Percentiles rank a stretch among this genome's conserved stretches.
These are phyloP conservation scores for Glaucomys volans DNA, from an alignment of 2,113 vertebrate genomes.

Conservation along the genomic window DNA sequence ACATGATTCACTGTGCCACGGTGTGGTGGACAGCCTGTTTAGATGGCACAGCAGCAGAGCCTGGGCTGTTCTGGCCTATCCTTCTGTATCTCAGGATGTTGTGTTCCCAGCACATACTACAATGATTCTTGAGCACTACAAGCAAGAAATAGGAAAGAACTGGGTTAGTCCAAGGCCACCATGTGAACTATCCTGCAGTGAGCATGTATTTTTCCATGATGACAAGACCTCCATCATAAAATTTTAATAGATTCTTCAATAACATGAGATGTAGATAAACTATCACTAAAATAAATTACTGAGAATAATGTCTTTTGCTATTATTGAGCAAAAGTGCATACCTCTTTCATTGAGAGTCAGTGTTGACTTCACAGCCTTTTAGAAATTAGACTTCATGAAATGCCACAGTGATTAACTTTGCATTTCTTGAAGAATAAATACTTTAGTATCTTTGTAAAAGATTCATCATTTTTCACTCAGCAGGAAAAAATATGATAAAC, in stretches of 20 bases:
- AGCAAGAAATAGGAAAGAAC: neutral
- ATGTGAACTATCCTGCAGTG: neutral
- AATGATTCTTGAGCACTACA: neutral
- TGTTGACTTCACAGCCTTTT: neutral
- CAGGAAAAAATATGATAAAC: neutral
- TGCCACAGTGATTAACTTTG: neutral
- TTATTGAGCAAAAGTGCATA: neutral
- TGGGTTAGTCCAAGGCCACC: too few species aligned
- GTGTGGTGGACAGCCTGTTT: too few species aligned
- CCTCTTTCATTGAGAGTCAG: neutral
- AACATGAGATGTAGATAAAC: neutral
- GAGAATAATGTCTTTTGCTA: neutral
- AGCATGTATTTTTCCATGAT: neutral
- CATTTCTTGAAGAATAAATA: neutral
- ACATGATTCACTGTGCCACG: neutral
- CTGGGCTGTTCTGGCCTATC: neutral
- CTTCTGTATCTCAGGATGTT: too few species aligned
- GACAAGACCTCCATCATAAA: neutral
- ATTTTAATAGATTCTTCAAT: neutral
- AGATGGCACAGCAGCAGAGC: neutral
- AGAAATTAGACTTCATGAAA: neutral
- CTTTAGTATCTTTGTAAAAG: conserved; percentile 8
- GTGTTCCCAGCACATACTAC: neutral
- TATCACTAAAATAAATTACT: neutral
- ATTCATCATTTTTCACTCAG: neutral